Percentiles rank a stretch among this genome's conserved stretches.
These are phyloP conservation scores for Pantala flavescens DNA, from an alignment of 1,140 invertebrate genomes.

Conservation along the genomic window DNA sequence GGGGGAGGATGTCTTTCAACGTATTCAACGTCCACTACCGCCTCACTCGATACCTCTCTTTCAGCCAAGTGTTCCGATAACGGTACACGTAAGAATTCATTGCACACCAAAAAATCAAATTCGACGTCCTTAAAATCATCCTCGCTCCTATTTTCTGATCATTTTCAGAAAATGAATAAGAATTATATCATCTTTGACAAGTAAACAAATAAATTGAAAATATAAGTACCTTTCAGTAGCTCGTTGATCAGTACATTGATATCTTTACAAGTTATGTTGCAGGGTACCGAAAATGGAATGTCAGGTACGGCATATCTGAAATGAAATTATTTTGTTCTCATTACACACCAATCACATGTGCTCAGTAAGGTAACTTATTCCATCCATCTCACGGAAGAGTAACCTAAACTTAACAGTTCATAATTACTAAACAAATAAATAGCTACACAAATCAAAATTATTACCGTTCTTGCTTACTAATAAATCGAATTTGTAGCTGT, in stretches of 20 bases:
- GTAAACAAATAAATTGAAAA: conserved; percentile 17
- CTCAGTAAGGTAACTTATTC: not conserved
- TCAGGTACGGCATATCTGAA: conserved; percentile 79
- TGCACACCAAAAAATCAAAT: conserved; percentile 81
- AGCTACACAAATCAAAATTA: not conserved
- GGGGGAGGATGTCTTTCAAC: conserved; percentile 78
- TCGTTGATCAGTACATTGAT: conserved; percentile 74
- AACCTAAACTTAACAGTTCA: not conserved
- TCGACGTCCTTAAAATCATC: conserved; percentile 45
- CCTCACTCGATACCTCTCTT: conserved; percentile 57
- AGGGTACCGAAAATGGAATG: conserved; percentile 67
- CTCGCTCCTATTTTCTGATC: conserved; percentile 27
- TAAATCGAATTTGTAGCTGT: not conserved
- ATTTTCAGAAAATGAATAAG: conserved; percentile 21
- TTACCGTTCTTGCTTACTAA: not conserved
- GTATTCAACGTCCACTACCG: conserved; percentile 80
- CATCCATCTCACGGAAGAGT: not conserved
- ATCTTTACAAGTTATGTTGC: conserved; percentile 51
- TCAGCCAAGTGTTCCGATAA: conserved; percentile 59
- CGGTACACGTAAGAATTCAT: conserved; percentile 61
- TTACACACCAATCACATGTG: not conserved
- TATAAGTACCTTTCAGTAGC: conserved; percentile 51
- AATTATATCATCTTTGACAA: conserved; percentile 11
- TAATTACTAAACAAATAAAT: not conserved
- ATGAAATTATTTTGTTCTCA: conserved; percentile 24